phyloP scores from a whole-genome alignment of 2,113 vertebrate species.

The Daboia siamensis region DNA sequence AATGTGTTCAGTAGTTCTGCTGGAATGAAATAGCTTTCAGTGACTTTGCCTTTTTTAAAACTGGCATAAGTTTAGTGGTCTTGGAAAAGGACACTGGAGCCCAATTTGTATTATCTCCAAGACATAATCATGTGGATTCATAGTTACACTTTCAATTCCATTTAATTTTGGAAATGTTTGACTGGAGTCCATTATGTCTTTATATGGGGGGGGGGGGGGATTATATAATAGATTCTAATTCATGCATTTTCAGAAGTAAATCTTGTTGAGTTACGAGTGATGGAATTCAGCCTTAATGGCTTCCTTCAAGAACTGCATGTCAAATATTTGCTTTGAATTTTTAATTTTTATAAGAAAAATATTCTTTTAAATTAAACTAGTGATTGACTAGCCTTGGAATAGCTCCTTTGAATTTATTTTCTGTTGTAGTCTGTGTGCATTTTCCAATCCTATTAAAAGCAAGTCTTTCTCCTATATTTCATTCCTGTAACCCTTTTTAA shows the following conservation, averaged over 20 bases:
- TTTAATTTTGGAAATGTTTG: neutral
- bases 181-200: neutral
- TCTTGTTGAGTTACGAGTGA: neutral
- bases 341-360: neutral
- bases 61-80: neutral
- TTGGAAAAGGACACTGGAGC: neutral
- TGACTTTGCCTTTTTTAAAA: neutral
- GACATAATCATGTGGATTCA: neutral
- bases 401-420: neutral
- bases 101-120: neutral
- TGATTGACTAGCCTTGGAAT: neutral
- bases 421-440: neutral
- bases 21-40: neutral
- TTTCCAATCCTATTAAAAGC: neutral
- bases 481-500: neutral
- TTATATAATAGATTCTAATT: neutral
- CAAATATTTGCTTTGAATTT: neutral
- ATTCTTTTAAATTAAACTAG: neutral
- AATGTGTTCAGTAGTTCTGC: neutral
- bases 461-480: neutral
- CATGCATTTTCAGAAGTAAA: neutral
- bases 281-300: neutral
- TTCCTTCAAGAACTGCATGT: neutral
- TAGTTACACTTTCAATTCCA: neutral
- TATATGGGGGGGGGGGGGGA: neutral